These are phyloP conservation scores for Lysiphlebus fabarum DNA, from an alignment of 1,140 invertebrate species.

Conservation along the genomic window DNA sequence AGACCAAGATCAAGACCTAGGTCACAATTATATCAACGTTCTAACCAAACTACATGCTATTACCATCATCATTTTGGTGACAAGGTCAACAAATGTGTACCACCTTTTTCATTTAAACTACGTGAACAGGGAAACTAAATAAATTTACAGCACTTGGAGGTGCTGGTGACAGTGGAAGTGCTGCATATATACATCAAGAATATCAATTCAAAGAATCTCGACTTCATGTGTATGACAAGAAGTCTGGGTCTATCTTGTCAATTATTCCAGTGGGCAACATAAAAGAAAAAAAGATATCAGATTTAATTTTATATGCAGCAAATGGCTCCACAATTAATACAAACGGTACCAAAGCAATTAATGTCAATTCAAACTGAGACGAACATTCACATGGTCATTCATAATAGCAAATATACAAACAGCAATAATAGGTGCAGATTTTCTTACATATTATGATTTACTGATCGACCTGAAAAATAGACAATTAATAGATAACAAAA, in stretches of 20 bases:
- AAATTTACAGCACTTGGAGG: constrained; percentile 9
- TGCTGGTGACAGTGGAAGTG: constrained; percentile 13
- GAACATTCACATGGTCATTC: constrained; percentile 21
- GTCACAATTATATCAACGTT: too few relatives aligned
- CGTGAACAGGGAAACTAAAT: constrained; percentile 22
- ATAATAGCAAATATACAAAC: constrained; percentile 19
- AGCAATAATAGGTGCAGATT: constrained; percentile 25
- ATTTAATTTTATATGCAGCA: constrained; percentile 20
- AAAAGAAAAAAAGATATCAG: background rate
- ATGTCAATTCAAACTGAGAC: constrained; percentile 22
- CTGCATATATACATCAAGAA: background rate
- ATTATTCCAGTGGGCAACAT: too few relatives aligned
- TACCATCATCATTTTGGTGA: constrained; percentile 17
- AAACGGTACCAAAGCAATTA: constrained; percentile 17
- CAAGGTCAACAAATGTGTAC: background rate
- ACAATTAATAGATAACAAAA: constrained; percentile 21
- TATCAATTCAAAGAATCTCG: constrained; percentile 1
- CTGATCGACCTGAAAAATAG: constrained; percentile 24
- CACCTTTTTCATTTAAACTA: background rate
- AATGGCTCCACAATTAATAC: constrained; percentile 24
- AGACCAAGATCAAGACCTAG: background rate
- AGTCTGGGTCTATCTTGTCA: background rate
- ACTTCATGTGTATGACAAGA: constrained; percentile 17
- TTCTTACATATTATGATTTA: constrained; percentile 21
- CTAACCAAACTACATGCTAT: background rate